Base-by-base conservation (phyloP, 2,113 vertebrate genomes). In the Bubo scandiacus region DNA sequence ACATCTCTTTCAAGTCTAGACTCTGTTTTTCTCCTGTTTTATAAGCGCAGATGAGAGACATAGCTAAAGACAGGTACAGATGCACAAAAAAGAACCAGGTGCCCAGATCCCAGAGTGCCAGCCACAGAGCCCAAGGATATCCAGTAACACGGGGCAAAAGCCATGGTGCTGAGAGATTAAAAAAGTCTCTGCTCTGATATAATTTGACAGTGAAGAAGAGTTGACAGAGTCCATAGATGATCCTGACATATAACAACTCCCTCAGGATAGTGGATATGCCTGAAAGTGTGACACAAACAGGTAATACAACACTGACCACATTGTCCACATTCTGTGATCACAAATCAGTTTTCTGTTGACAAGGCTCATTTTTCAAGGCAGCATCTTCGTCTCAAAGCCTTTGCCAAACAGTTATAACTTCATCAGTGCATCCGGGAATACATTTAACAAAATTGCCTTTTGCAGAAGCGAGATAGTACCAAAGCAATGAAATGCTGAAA, bases 371-470 rank as follows among this genome's bases (percentile, higher is more conserved):
- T 98, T 97, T 98, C 97, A 98, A 29, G 1, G 81, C 82, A 90
- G 79, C 94, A 34, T 97, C 96, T 88, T 92, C 2, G 26, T 96
- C 94, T 98, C 91, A 47, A 93, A 89, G 96, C 97, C 88, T 96
- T 94, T 96, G 88, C 97, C 97, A 95, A 97, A 85, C 54, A 97
- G 97, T 94, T 98, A 89, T 97, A 98, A 98, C 96, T 98, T 98
- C 97, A 96, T 98, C 97, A 98, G 96, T 89, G 96, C 96, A 72
- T 96, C 74, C 32, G 97, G 97, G 97, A 94, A 96, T 73, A 96
- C 86, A 84, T 54, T 97, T 98, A 96, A 97, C 92, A 96, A 98
- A 98, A 97, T 93, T 97, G 97, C 86, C 94, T 98, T 96, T 94
- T 94, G 84, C 93, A 96, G 78, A 96, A 98, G 71, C 84, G 92